Base-by-base conservation (phyloP, 2,797 vertebrate genomes). In the Vireo griseus region DNA sequence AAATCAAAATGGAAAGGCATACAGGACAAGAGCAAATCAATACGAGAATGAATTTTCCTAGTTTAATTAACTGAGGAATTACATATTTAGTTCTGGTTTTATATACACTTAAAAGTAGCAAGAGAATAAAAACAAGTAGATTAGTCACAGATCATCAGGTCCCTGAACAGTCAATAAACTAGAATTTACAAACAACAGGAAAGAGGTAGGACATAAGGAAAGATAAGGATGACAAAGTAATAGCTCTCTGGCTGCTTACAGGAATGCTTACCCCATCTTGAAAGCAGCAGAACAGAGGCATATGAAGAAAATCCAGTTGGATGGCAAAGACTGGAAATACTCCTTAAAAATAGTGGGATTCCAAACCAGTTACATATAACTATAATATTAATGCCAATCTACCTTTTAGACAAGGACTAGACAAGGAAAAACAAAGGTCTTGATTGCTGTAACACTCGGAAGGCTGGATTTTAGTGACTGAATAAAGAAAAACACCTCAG, bases 41-140 rank as follows among this genome's bases (percentile, higher is more conserved):
- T 20, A 12, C 6, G 74, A 44, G 8, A 69, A 58, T 55, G 16
- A 62, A 71, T 10, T 31, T 33, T 25, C 28, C n/a, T 4, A 59
- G 29, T 69, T 74, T n/a, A 69, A 13, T 65, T 82, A 82, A 55
- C 29, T 57, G 62, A 12, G 39, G 29, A 80, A 88, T 63, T 79
- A 42, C 10, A 31, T 21, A 69, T 55, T 69, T 55, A 85, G 28
- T 74, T 74, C 14, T 77, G 13, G 13, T 15, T 94, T 82, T 21
- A 68, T 6, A 61, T 28, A 45, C 16, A 57, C 47, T 77, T 81
- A 61, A 57, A 94, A 72, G 8, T 8, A 80, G 24, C 28, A 83
- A 83, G 9, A 39, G 15, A 84, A 80, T 78, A 91, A 80, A 87
- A 74, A 42, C 11, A 93, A 74, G 21, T 16, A 81, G 47, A 62